These are phyloP conservation scores for Marmota monax DNA, from an alignment of 2,113 vertebrate genomes.

Conservation along the genomic window DNA sequence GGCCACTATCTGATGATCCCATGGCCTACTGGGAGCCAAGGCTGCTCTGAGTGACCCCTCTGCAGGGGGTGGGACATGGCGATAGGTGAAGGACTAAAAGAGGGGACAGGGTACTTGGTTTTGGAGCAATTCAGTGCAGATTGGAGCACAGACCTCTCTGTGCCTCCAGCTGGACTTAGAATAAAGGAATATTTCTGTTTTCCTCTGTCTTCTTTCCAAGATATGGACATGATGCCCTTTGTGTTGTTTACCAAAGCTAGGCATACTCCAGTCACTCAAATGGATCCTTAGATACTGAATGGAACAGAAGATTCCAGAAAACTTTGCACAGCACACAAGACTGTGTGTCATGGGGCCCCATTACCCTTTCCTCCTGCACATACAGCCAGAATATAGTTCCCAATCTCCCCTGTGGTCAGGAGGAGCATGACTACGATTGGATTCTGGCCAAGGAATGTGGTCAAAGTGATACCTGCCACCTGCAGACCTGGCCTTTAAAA, in stretches of 20 bases:
- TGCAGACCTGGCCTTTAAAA: constrained; percentile 1
- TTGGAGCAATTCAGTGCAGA: not conserved
- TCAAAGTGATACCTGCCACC: not conserved
- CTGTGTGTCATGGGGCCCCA: not conserved
- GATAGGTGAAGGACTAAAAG: not conserved
- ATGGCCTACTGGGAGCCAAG: not conserved
- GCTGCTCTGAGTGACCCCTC: not conserved
- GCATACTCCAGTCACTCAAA: not conserved
- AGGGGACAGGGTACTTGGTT: not conserved
- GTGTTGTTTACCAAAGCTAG: not conserved
- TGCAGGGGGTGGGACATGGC: too few species aligned
- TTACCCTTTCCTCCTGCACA: not conserved
- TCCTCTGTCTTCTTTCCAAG: not conserved
- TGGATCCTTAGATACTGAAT: not conserved
- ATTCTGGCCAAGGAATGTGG: not conserved
- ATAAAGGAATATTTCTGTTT: not conserved
- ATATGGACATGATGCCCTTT: not conserved
- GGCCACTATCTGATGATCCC: not conserved
- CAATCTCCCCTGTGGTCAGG: not conserved
- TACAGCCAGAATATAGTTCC: not conserved
- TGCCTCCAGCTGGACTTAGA: not conserved
- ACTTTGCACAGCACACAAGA: not conserved
- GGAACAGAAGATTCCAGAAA: not conserved
- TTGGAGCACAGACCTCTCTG: not conserved
- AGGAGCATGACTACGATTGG: not conserved